phyloP scores from a whole-genome alignment of 2,888 invertebrate species.

The Ecdyonurus torrentis region DNA sequence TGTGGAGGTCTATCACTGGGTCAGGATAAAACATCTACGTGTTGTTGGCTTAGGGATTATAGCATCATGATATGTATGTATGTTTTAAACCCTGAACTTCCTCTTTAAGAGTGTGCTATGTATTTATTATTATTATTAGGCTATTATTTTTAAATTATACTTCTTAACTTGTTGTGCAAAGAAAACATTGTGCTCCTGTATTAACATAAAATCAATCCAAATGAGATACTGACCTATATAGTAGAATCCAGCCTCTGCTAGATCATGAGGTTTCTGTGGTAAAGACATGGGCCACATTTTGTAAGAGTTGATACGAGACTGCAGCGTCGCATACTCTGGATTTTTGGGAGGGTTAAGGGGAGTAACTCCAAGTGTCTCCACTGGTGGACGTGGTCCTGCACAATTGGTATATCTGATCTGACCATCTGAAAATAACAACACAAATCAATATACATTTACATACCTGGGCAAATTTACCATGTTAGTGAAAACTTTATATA shows the following conservation, averaged over 20 bases:
- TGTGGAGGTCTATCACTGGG: no score
- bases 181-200: background rate
- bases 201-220: background rate
- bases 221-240: background rate
- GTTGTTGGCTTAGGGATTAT: no score
- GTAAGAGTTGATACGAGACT: background rate
- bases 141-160: background rate
- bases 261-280: background rate
- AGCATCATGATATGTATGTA: no score
- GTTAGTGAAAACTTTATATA: no score
- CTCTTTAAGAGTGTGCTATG: no score
- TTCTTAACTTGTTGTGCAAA: background rate
- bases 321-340: background rate
- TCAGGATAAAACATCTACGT: no score
- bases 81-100: no score
- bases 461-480: no score
- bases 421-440: background rate
- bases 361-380: background rate
- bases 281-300: background rate
- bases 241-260: background rate
- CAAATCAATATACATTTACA: no score
- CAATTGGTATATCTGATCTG: background rate
- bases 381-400: background rate
- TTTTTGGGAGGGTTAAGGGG: background rate
- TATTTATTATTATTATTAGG: no score